Evolutionary conservation across 2,113 vertebrate genomes (phyloP).

Genomic region (Elgaria multicarinata): DNA sequence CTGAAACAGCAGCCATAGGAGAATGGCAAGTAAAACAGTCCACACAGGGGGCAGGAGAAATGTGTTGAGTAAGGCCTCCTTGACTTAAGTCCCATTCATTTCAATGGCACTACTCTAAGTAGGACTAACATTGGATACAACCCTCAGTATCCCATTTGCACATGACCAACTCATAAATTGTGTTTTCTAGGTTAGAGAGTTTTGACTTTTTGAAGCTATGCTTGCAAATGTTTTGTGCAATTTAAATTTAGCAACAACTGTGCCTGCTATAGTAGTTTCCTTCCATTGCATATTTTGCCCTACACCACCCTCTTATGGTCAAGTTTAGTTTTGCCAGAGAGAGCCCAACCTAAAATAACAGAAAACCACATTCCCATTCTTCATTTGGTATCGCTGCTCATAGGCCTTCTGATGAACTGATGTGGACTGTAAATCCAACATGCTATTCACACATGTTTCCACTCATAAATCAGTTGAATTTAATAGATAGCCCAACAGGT

Average conservation of each 20-base stretch:
- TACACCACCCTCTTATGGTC: slow-evolving; percentile 69
- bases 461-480: background rate
- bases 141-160: background rate
- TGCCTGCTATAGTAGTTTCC: background rate
- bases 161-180: background rate
- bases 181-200: background rate
- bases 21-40: background rate
- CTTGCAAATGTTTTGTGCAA: slow-evolving; percentile 12
- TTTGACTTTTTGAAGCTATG: background rate
- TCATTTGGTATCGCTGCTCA: background rate
- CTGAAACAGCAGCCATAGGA: background rate
- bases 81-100: too few relatives aligned
- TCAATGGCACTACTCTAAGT: too few relatives aligned
- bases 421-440: background rate
- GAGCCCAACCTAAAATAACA: background rate
- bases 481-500: background rate
- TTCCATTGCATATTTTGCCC: slow-evolving; percentile 44
- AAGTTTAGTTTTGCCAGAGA: background rate
- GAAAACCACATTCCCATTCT: background rate
- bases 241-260: slow-evolving; percentile 1
- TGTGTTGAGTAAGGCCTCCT: background rate
- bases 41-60: background rate
- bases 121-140: too few relatives aligned
- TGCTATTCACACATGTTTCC: background rate
- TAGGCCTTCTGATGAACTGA: background rate